A percentile compares a stretch with the other conserved stretches of the same genome.
These are phyloP conservation scores for Paracyclopina nana DNA, from an alignment of 1,140 invertebrate species.

Conservation along the genomic window DNA sequence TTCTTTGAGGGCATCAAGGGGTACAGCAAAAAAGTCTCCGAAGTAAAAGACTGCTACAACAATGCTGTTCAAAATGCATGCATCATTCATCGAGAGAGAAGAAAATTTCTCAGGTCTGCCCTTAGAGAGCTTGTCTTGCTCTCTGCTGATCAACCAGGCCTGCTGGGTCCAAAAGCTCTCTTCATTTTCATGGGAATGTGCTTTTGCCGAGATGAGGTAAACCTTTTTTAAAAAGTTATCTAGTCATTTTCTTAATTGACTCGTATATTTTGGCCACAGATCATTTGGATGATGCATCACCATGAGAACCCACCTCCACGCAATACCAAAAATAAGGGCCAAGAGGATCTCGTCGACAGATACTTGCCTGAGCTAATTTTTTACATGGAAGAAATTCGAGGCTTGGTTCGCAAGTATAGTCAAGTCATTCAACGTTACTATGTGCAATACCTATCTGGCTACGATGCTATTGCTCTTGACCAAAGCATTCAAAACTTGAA, in stretches of 20 bases:
- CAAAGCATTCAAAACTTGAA: conserved; percentile 70
- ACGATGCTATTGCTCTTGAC: conserved; percentile 78
- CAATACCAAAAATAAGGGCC: conserved; percentile 47
- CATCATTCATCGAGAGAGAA: conserved; percentile 70
- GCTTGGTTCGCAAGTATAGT: conserved; percentile 22
- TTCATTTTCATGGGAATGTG: conserved; percentile 89
- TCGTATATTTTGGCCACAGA: conserved; percentile 11
- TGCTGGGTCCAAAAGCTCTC: conserved; percentile 89
- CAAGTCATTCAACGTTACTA: conserved; percentile 88
- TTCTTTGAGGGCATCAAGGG: conserved; percentile 93
- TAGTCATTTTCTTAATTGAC: neutral
- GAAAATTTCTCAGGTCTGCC: conserved; percentile 87
- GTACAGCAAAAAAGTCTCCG: conserved; percentile 69
- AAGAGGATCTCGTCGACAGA: conserved; percentile 73
- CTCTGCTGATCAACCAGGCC: conserved; percentile 88
- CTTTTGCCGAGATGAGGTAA: conserved; percentile 84
- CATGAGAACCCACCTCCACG: conserved; percentile 77
- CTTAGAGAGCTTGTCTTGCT: conserved; percentile 86
- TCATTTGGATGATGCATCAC: conserved; percentile 72
- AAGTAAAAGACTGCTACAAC: conserved; percentile 83
- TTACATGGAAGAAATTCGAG: conserved; percentile 88
- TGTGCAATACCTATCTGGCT: conserved; percentile 84
- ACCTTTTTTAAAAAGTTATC: conserved; percentile 23
- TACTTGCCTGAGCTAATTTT: conserved; percentile 92
- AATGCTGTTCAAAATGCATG: conserved; percentile 70